Percentiles rank a stretch among this genome's conserved stretches.
Evolutionary conservation across 35 echinoderm and acorn worm species (phyloP).

Genomic region (Apostichopus japonicus): DNA sequence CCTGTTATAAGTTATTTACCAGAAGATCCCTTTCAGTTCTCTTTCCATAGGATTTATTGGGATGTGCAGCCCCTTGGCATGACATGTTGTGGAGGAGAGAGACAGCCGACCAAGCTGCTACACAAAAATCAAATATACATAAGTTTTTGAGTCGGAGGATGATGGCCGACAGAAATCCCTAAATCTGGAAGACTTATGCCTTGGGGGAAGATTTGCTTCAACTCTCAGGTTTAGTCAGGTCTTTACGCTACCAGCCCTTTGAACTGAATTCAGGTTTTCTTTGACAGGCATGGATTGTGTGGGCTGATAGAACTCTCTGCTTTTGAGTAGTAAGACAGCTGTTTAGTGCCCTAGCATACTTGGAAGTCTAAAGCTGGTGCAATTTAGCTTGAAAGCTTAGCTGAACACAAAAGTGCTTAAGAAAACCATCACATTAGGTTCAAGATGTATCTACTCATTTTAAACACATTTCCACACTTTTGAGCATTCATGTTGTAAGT

Average conservation of each 20-base stretch:
- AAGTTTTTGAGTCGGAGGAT: background rate
- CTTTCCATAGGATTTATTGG: conserved; percentile 29
- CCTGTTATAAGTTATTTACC: background rate
- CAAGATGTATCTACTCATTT: no score
- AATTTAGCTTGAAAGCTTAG: no score
- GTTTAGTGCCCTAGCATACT: background rate
- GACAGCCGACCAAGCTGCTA: conserved; percentile 19
- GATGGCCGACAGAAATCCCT: conserved; percentile 29
- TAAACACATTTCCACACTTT: no score
- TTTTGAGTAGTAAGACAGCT: background rate
- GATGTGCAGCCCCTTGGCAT: conserved; percentile 51
- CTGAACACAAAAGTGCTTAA: no score
- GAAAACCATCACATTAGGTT: no score
- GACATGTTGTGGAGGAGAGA: conserved; percentile 33
- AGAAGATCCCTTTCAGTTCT: conserved; percentile 39
- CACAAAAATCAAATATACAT: background rate
- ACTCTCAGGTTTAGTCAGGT: background rate
- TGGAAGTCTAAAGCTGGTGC: no score
- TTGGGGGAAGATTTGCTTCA: background rate
- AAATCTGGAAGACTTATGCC: conserved; percentile 25
- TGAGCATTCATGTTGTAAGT: no score
- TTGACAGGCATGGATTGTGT: conserved; percentile 43
- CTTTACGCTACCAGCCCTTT: background rate
- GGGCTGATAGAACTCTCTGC: background rate
- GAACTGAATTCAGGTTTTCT: conserved; percentile 19